Base-by-base conservation (phyloP, 2,797 vertebrate species). In the Mastacembelus armatus region DNA sequence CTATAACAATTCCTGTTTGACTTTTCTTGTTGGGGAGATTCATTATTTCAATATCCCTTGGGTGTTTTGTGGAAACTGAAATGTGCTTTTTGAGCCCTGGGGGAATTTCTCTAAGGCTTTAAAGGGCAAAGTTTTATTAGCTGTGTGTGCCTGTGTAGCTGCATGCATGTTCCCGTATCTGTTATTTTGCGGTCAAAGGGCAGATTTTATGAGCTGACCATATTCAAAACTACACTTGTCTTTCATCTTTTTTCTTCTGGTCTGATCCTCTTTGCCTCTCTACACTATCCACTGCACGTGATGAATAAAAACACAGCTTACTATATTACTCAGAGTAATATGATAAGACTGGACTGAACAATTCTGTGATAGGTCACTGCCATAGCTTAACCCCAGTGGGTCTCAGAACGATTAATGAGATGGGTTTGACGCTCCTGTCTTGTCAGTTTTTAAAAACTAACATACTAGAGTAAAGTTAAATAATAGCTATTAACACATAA, bases 41-140 rank as follows among this genome's bases (percentile, higher is more conserved):
- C 90, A 93, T 91, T 89, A 85, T 88, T 86, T 80, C 71, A 71
- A 77, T 92, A 86, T 88, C 85, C 81, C 79, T 75, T 27, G 6
- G 81, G 81, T 84, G 78, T 87, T 91, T 87, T 85, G 76, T 77
- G 68, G 84, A 92, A 92, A 93, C 92, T 91, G 89, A 91, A 92
- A 92, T 90, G 90, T 91, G 86, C 85, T 84, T 52, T 76, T 72
- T 4, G 44, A 79, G 66, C 81, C 81, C 62, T 11, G 52, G 49
- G 77, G 84, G 81, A 52, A 84, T 85, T 82, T 84, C 64, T 89
- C 74, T 65, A 68, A 88, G 77, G 81, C 78, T 69, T 80, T 74
- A 85, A 85, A 88, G 75, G 81, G 79, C 70, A 69, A 71, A 74
- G 65, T 84, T 81, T 79, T 89, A 88, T 83, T 43, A 62, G 39